These are phyloP conservation scores for Acrobasis repandana DNA, from an alignment of 2,888 invertebrate genomes.

Conservation along the genomic window DNA sequence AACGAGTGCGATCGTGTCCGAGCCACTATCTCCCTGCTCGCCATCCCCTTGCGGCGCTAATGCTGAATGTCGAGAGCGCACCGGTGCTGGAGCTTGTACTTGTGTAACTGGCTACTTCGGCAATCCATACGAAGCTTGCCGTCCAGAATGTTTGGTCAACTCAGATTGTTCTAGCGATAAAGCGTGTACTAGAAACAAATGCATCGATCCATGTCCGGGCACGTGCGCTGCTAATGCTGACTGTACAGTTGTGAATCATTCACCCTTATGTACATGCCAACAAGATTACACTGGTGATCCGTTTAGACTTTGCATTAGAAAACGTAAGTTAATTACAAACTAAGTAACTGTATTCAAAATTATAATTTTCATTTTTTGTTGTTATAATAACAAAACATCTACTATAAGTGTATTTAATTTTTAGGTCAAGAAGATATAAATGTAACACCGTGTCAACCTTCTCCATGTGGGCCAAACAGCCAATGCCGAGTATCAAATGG, in stretches of 20 bases:
- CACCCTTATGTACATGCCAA: conserved; percentile 86
- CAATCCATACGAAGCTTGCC: conserved; percentile 90
- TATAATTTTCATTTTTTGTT: background rate
- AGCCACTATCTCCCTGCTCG: conserved; percentile 79
- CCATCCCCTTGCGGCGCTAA: conserved; percentile 86
- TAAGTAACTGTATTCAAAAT: background rate
- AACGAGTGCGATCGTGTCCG: conserved; percentile 44
- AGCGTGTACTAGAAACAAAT: conserved; percentile 88
- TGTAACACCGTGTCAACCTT: conserved; percentile 80
- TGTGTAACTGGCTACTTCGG: conserved; percentile 89
- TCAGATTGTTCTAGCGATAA: conserved; percentile 87
- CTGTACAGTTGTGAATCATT: conserved; percentile 88
- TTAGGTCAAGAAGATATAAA: conserved; percentile 60
- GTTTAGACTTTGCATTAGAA: conserved; percentile 82
- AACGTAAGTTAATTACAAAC: conserved; percentile 50
- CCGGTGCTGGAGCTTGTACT: conserved; percentile 85
- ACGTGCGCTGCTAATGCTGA: conserved; percentile 89
- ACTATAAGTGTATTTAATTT: conserved; percentile 32
- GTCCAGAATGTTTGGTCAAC: conserved; percentile 88
- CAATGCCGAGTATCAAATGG: conserved; percentile 82
- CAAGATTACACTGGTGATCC: conserved; percentile 88
- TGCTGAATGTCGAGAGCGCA: conserved; percentile 84
- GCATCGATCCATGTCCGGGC: conserved; percentile 90
- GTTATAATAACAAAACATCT: background rate
- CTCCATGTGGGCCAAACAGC: conserved; percentile 85